phyloP scores from a whole-genome alignment of 1,140 invertebrate genomes.

The Tyrophagus putrescentiae region DNA sequence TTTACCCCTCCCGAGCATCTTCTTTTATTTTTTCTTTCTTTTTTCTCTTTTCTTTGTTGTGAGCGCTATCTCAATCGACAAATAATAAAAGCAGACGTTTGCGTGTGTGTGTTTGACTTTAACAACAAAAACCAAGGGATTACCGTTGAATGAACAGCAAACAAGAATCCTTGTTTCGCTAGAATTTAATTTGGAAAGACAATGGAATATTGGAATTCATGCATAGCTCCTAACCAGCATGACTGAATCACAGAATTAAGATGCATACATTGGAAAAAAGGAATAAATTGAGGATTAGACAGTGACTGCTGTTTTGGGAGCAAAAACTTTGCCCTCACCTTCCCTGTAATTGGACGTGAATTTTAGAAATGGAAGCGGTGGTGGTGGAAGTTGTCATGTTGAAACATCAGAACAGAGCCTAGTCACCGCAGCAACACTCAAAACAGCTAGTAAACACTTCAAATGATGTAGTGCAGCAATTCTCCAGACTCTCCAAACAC shows the following conservation, averaged over 20 bases:
- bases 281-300: no score
- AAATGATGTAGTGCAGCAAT: constrained; percentile 7
- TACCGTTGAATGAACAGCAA: background rate
- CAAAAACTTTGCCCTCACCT: no score
- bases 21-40: background rate
- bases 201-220: background rate
- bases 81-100: background rate
- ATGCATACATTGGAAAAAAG: no score
- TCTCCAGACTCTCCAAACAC: constrained; percentile 1
- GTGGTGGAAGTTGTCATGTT: no score
- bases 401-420: no score
- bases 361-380: no score
- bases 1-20: background rate
- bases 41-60: background rate
- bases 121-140: background rate
- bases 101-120: background rate
- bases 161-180: background rate
- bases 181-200: background rate
- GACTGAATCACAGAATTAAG: no score
- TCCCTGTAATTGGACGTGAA: no score
- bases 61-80: background rate
- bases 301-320: no score
- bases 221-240: no score
- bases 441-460: background rate
- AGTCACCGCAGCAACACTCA: background rate